A percentile compares a stretch with the other conserved stretches of the same genome.
Conservation (phyloP, 1,140 invertebrate species). For the Chironomus striatipennis region DNA sequence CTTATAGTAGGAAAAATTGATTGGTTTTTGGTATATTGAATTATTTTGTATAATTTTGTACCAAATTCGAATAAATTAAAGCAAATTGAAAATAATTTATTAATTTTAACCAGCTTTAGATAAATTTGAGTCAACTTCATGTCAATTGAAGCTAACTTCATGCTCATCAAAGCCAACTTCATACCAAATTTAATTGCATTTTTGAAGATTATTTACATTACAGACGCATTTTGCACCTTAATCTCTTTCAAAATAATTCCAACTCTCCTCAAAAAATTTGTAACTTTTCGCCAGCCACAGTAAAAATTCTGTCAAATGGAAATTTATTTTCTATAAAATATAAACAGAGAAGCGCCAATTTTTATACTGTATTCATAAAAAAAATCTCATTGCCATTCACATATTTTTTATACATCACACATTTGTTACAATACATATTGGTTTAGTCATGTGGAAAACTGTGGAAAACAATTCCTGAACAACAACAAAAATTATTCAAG, state of each 20-base stretch:
- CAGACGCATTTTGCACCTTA: no score
- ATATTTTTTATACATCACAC: slow-evolving; percentile 9
- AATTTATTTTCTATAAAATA: not conserved
- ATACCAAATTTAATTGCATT: no score
- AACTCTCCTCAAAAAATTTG: no score
- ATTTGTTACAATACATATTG: not conserved
- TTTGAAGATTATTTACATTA: no score
- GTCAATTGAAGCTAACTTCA: no score
- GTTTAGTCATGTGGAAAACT: slow-evolving; percentile 5
- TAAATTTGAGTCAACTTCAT: no score
- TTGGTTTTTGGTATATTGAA: not conserved
- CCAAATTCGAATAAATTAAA: no score
- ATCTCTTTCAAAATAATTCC: no score
- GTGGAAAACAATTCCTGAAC: not conserved
- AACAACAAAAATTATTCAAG: not conserved
- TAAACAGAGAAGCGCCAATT: slow-evolving; percentile 12
- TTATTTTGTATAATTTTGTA: no score
- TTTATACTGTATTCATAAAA: not conserved
- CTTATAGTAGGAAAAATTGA: not conserved
- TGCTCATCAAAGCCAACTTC: no score
- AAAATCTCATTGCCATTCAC: not conserved
- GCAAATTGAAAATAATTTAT: no score
- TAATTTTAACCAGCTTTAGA: no score
- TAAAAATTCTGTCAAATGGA: slow-evolving; percentile 1
- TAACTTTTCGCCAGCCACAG: not conserved